phyloP scores from a whole-genome alignment of 1,140 invertebrate species.

The Philopotamus ludificatus region DNA sequence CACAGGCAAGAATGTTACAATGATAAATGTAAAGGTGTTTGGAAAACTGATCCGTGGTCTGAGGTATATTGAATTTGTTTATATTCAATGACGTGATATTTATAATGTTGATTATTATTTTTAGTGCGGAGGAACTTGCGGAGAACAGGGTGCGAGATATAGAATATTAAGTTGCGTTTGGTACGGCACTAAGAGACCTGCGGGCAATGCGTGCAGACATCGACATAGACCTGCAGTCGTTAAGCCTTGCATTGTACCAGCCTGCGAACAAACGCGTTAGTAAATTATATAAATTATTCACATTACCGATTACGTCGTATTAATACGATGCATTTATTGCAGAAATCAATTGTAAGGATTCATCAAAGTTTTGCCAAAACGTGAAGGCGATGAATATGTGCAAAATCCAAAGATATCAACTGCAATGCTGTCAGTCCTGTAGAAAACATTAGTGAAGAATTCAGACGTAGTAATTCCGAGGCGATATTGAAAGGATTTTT shows the following conservation, averaged over 20 bases:
- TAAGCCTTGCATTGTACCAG: constrained; percentile 70
- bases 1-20: constrained; percentile 76
- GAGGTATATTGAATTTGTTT: constrained; percentile 60
- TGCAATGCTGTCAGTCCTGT: constrained; percentile 83
- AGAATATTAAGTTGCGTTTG: constrained; percentile 85
- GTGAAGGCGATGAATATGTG: constrained; percentile 82
- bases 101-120: neutral
- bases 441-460: constrained; percentile 43
- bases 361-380: constrained; percentile 76
- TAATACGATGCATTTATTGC: constrained; percentile 28
- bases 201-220: constrained; percentile 77
- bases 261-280: constrained; percentile 59
- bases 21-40: constrained; percentile 76
- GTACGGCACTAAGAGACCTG: constrained; percentile 77
- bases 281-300: constrained; percentile 27
- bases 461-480: neutral
- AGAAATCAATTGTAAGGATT: constrained; percentile 73
- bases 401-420: constrained; percentile 73
- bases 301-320: neutral
- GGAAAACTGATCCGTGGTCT: constrained; percentile 84
- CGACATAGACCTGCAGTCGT: constrained; percentile 71
- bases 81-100: neutral
- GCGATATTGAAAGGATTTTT: too few species aligned
- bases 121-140: constrained; percentile 78
- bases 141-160: constrained; percentile 71